Evolutionary conservation across 2,888 invertebrate species (phyloP).

Genomic region (Bhutanitis thaidina): DNA sequence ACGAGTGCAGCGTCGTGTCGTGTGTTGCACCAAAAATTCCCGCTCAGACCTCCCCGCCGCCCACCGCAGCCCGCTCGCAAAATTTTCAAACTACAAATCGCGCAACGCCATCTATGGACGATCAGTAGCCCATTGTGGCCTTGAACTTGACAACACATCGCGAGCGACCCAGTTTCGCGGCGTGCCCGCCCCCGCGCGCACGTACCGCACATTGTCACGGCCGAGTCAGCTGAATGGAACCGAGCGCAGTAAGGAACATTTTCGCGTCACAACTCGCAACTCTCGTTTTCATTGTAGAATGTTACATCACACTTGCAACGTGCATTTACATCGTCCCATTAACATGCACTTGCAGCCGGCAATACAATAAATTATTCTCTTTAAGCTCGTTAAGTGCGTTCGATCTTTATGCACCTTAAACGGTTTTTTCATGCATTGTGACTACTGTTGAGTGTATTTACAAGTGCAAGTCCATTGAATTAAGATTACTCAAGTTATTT

Average conservation of each 20-base stretch:
- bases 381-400: not conserved
- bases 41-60: slow-evolving; percentile 61
- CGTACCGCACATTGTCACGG: slow-evolving; percentile 59
- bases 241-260: slow-evolving; percentile 52
- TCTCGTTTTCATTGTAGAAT: slow-evolving; percentile 63
- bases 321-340: slow-evolving; percentile 47
- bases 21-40: slow-evolving; percentile 77
- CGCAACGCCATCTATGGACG: slow-evolving; percentile 74
- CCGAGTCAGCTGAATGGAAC: slow-evolving; percentile 65
- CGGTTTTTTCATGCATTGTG: not conserved
- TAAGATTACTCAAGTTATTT: not conserved
- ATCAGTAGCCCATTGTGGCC: slow-evolving; percentile 62
- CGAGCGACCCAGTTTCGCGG: slow-evolving; percentile 70
- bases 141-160: slow-evolving; percentile 75
- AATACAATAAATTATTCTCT: slow-evolving; percentile 12
- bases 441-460: not conserved
- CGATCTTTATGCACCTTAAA: not conserved
- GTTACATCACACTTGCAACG: slow-evolving; percentile 52
- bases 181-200: slow-evolving; percentile 47
- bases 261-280: slow-evolving; percentile 49
- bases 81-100: slow-evolving; percentile 65
- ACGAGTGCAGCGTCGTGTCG: slow-evolving; percentile 74
- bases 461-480: not conserved
- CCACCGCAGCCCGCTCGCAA: slow-evolving; percentile 56
- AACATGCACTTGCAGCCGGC: slow-evolving; percentile 36